These are phyloP conservation scores for Unio pictorum DNA, from an alignment of 2,888 invertebrate species.

Conservation along the genomic window DNA sequence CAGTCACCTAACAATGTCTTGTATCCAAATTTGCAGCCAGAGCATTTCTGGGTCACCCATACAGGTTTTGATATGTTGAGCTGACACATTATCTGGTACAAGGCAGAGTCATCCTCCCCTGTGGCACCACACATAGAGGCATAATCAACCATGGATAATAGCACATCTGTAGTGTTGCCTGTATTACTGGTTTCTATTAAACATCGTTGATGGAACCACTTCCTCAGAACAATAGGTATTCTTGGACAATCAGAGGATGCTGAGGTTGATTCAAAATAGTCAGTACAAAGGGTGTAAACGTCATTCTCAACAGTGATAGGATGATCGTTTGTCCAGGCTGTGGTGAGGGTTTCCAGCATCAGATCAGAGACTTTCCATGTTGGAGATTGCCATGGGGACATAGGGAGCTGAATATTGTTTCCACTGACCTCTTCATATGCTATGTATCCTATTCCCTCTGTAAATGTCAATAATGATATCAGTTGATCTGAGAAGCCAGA, in stretches of 20 bases:
- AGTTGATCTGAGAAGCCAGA: constrained; percentile 42
- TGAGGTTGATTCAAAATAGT: constrained; percentile 33
- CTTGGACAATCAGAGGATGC: constrained; percentile 28
- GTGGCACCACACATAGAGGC: constrained; percentile 26
- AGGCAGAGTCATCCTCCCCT: constrained; percentile 10
- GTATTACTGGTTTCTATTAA: constrained; percentile 29
- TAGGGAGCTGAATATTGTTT: constrained; percentile 47
- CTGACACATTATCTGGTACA: constrained; percentile 25
- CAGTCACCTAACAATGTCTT: constrained; percentile 20
- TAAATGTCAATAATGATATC: constrained; percentile 40
- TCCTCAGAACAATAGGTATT: constrained; percentile 16
- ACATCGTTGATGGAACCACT: constrained; percentile 42
- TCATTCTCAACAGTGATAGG: constrained; percentile 13
- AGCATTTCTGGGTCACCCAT: constrained; percentile 45
- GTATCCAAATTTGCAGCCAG: constrained; percentile 42
- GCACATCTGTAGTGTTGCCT: constrained; percentile 26
- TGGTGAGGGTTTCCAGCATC: constrained; percentile 22
- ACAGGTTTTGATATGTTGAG: constrained; percentile 25
- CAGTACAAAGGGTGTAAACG: constrained; percentile 23
- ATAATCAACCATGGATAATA: constrained; percentile 42
- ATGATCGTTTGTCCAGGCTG: constrained; percentile 5
- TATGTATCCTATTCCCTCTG: constrained; percentile 43
- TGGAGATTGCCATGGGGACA: constrained; percentile 53
- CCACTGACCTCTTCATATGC: constrained; percentile 42
- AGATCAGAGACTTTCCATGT: constrained; percentile 45